Evolutionary conservation across 2,888 invertebrate species (phyloP), one percentile per base, ranked within the genome.

Genomic region (Metellina segmentata): DNA sequence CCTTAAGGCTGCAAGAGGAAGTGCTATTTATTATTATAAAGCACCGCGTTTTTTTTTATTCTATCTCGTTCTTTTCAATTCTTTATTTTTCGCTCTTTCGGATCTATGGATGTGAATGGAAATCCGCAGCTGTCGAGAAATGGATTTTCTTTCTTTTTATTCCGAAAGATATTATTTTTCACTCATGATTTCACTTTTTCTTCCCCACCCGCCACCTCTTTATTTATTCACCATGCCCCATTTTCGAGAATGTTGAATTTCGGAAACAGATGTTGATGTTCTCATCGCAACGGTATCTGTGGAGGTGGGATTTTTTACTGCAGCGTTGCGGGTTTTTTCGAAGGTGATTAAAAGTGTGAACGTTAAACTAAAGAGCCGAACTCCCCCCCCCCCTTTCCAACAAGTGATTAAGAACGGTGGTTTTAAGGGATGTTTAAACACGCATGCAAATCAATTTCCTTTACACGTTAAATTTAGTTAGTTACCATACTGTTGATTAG

Each of bases 1-100:
- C 86, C 86, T 85, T 70, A 72, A 85, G 89, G 90, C 81, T 53
- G 70, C 19, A 51, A 53, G n/a, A 71, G 82, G 87, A 74, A 79
- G 81, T 77, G 85, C 83, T 87, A 87, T 91, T 91, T 91, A 91
- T 91, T 86, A 90, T 90, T 77, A 87, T 87, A 86, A 70, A 77
- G 74, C 91, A 78, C 72, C 69, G 19, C 52, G 19, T 52, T 69
- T 69, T 70, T 51, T 85, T 51, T 74, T 19, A 13, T 49, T 83
- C 53, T 7, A 53, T 70, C 81, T 61, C 7, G 19, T 52, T 81
- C 19, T 88, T 79, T 49, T 16, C 74, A 19, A n/a, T 34, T 81
- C 71, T 71, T 49, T 51, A 52, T 71, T 86, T 75, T 49, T 34
- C 71, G 79, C 53, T 78, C 34, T 51, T 51, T 34, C 52, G 52